Evolutionary conservation across 1,140 invertebrate genomes (phyloP).

Genomic region (Goniozus legneri): DNA sequence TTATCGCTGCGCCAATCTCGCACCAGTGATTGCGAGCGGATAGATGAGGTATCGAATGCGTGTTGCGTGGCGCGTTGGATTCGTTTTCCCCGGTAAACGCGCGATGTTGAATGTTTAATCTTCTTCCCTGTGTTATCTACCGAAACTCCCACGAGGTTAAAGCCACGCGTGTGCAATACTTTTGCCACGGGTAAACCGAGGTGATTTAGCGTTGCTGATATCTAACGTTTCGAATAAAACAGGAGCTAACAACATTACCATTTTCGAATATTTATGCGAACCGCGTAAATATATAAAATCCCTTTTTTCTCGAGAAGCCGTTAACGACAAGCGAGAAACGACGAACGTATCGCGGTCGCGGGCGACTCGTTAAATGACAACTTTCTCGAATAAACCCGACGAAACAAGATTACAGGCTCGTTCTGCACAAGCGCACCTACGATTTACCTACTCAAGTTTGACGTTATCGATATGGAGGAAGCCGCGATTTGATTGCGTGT

Average conservation of each 20-base stretch:
- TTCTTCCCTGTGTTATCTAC: conserved; percentile 16
- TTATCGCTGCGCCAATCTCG: conserved; percentile 9
- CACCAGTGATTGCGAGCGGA: conserved; percentile 13
- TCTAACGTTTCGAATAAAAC: neutral
- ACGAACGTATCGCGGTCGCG: no score
- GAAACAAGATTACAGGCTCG: no score
- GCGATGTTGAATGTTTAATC: conserved; percentile 42
- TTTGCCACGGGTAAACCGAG: neutral
- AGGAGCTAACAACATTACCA: no score
- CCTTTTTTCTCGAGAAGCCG: no score
- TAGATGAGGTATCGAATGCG: conserved; percentile 16
- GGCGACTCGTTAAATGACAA: no score
- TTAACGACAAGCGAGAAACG: no score
- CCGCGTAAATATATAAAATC: no score
- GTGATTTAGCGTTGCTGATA: neutral
- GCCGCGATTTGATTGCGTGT: conserved; percentile 34
- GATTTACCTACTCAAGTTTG: conserved; percentile 35
- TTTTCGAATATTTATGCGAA: no score
- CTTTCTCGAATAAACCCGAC: neutral
- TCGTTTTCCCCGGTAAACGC: conserved; percentile 34
- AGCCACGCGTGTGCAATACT: neutral
- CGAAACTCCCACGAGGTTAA: conserved; percentile 24
- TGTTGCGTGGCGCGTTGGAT: conserved; percentile 14
- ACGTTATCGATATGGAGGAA: conserved; percentile 32
- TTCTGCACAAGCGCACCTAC: neutral